A percentile compares a stretch with the other conserved stretches of the same genome.
Evolutionary conservation across 2,113 vertebrate species (phyloP).

Genomic region (Microtus pennsylvanicus): DNA sequence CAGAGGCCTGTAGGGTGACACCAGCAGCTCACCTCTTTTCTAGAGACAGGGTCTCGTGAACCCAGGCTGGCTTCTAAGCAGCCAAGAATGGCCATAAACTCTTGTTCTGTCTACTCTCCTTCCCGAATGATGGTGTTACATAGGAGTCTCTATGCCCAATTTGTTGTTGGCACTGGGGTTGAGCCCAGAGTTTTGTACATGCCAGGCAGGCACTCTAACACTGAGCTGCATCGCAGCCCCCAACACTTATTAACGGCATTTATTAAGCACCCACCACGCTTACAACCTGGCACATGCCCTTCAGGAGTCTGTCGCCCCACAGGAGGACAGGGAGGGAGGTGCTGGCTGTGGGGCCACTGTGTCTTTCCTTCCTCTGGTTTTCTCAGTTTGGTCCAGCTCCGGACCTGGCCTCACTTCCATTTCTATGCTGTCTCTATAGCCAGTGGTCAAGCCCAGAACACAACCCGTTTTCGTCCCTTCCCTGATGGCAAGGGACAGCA

Average conservation of each 20-base stretch:
- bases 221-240: not conserved
- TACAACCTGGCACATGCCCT: not conserved
- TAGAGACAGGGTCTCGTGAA: not conserved
- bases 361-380: conserved; percentile 26
- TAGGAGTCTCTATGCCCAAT: not conserved
- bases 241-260: not conserved
- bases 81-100: not conserved
- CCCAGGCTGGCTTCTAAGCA: not conserved
- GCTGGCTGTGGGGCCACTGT: not conserved
- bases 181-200: not conserved
- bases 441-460: not conserved
- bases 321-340: not conserved
- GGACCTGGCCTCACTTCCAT: not conserved
- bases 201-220: not conserved
- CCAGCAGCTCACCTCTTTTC: not conserved
- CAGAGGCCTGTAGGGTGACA: not conserved
- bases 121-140: not conserved
- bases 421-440: not conserved
- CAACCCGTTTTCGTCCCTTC: not conserved
- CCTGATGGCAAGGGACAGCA: conserved; percentile 15
- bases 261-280: not conserved
- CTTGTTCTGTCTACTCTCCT: not conserved
- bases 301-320: not conserved
- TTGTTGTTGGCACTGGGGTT: not conserved
- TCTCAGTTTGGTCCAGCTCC: not conserved